Percentiles rank a stretch among this genome's conserved stretches.
These are phyloP conservation scores for Zelostemma sp. DNA, from an alignment of 1,140 invertebrate species.

Conservation along the genomic window DNA sequence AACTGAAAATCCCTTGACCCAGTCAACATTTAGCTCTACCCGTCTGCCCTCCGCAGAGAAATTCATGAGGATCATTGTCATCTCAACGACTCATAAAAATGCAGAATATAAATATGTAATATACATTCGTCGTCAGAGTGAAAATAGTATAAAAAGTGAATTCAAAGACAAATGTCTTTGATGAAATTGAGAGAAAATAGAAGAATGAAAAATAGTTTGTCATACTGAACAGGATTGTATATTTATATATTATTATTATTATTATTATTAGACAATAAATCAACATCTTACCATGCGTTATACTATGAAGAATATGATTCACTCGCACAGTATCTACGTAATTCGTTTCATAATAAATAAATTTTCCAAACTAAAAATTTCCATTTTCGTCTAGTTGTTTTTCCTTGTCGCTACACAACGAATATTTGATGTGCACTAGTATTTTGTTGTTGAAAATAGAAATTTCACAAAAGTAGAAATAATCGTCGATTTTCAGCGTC, in stretches of 20 bases:
- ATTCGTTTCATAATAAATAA: constrained; percentile 34
- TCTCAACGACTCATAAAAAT: background rate
- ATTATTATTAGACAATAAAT: constrained; percentile 39
- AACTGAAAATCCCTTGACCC: constrained; percentile 6
- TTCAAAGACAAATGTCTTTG: no score
- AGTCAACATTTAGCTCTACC: constrained; percentile 3
- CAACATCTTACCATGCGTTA: constrained; percentile 41
- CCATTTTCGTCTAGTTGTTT: constrained; percentile 1
- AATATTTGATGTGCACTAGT: constrained; percentile 16
- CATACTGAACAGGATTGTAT: constrained; percentile 41
- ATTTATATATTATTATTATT: constrained; percentile 34
- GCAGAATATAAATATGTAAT: no score
- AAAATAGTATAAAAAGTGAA: no score
- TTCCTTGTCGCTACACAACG: constrained; percentile 24
- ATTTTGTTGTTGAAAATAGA: constrained; percentile 20
- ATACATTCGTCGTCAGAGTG: no score
- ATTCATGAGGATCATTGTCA: constrained; percentile 4
- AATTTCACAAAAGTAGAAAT: constrained; percentile 19
- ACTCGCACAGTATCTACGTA: constrained; percentile 33
- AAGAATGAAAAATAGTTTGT: constrained; percentile 7
- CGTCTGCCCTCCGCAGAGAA: background rate
- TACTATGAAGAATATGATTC: constrained; percentile 40
- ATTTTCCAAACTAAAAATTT: background rate
- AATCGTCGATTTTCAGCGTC: background rate
- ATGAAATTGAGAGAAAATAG: background rate